These are phyloP conservation scores for Drosophila robusta DNA, from an alignment of 2,888 invertebrate species.

Conservation along the genomic window DNA sequence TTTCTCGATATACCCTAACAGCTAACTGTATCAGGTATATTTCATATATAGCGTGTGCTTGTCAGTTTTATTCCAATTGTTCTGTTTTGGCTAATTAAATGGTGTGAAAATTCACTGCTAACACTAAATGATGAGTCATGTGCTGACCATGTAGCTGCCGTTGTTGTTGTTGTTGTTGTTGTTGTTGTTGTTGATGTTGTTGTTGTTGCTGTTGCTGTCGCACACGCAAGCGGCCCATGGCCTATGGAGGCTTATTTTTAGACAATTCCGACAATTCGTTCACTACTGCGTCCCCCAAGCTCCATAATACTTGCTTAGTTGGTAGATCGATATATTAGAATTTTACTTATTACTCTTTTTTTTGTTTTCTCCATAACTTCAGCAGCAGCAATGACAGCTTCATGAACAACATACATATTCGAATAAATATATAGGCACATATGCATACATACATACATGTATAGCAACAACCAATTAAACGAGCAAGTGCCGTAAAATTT, in stretches of 20 bases:
- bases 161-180: constrained; percentile 10
- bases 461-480: constrained; percentile 1
- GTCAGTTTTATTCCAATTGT: constrained; percentile 6
- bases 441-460: constrained; percentile 18
- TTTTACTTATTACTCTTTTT: background rate
- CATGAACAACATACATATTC: constrained; percentile 6
- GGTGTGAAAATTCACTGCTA: constrained; percentile 45
- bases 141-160: constrained; percentile 11
- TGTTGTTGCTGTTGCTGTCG: constrained; percentile 13
- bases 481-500: constrained; percentile 13
- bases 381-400: background rate
- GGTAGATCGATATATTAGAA: constrained; percentile 62
- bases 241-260: constrained; percentile 64
- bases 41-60: background rate
- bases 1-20: background rate
- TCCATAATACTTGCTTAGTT: constrained; percentile 1
- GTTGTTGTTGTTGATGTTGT: constrained; percentile 8
- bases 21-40: constrained; percentile 30
- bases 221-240: constrained; percentile 40
- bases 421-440: constrained; percentile 18
- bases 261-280: constrained; percentile 30
- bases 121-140: constrained; percentile 48
- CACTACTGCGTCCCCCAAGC: constrained; percentile 19
- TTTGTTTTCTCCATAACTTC: constrained; percentile 7
- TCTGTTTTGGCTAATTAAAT: constrained; percentile 21